Conservation (phyloP, 1,140 invertebrate genomes). For the Drosophila littoralis region DNA sequence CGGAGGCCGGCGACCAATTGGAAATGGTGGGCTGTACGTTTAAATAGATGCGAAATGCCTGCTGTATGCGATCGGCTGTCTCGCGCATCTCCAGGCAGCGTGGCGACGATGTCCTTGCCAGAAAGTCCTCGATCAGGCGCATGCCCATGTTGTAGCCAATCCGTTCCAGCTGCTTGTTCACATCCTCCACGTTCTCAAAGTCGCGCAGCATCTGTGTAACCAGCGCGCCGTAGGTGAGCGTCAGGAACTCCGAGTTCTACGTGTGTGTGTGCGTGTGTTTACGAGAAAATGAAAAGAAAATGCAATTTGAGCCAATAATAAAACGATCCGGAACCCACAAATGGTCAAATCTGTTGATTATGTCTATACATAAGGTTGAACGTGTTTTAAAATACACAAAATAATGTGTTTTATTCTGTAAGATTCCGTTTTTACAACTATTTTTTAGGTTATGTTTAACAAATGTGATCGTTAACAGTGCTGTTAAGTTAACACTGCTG, state of each 20-base stretch:
- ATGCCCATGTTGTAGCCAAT: slow-evolving; percentile 99
- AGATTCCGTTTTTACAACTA: neutral
- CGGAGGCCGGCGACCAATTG: slow-evolving; percentile 96
- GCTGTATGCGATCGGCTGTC: slow-evolving; percentile 98
- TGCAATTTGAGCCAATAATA: slow-evolving; percentile 27
- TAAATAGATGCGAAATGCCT: slow-evolving; percentile 93
- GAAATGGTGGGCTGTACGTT: slow-evolving; percentile 95
- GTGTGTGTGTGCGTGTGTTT: slow-evolving; percentile 18
- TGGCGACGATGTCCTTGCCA: slow-evolving; percentile 95
- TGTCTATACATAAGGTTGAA: neutral
- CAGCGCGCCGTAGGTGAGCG: slow-evolving; percentile 98
- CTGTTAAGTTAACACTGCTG: slow-evolving; percentile 2
- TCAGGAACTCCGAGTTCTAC: slow-evolving; percentile 98
- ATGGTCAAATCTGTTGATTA: neutral
- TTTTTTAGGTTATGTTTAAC: neutral
- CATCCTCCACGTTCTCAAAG: slow-evolving; percentile 98
- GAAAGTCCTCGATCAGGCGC: slow-evolving; percentile 98
- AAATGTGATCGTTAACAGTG: neutral
- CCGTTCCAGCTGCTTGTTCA: slow-evolving; percentile 96
- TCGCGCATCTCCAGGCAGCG: slow-evolving; percentile 98
- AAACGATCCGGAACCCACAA: slow-evolving; percentile 1
- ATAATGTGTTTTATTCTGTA: slow-evolving; percentile 6
- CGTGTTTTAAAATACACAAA: neutral
- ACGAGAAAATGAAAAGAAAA: slow-evolving; percentile 29
- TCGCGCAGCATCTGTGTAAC: slow-evolving; percentile 99